Base-by-base conservation (phyloP, 2,113 vertebrate genomes). In the Ahaetulla prasina region DNA sequence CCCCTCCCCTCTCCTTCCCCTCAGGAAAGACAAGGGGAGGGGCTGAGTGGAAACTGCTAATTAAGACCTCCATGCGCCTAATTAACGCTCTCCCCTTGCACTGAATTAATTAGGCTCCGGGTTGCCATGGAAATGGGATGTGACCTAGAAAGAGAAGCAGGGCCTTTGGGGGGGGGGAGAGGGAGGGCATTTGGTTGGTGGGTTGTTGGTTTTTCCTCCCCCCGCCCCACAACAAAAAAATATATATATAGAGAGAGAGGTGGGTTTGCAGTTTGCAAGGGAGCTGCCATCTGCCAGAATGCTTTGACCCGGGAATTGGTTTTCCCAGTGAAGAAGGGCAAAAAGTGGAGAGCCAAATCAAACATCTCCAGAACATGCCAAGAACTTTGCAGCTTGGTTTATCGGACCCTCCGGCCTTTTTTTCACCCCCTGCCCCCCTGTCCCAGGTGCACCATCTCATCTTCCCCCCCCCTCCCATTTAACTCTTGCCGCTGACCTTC, bases 51-150 rank as follows among this genome's bases (percentile, higher is more conserved):
- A 85, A 89, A 54, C 63, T 93, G 87, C 87, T 93, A 93, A 93
- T 92, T 91, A 90, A 91, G 86, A 39, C 94, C 94, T 95, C 94
- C 80, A 92, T 94, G 95, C 85, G 57, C 90, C 93, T 93, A 91
- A 93, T 93, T 93, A 93, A 95, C 91, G 43, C 93, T 92, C 86
- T 94, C 94, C 94, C 95, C 95, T 97, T 92, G 89, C 95, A 94
- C 94, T 92, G 95, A 93, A 89, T 94, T 96, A 97, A 97, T 97
- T 97, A 97, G 96, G 94, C 95, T 96, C 96, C 94, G 91, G 93
- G 96, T 97, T 97, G 96, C 94, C 93, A 96, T 97, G 94, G 96
- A 92, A 94, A 97, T 95, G 95, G 94, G 96, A 96, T 95, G 94
- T 96, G 96, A 96, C 96, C 97, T 97, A 97, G 96, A 97, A 97